A percentile compares a stretch with the other conserved stretches of the same genome.
These are phyloP conservation scores for Dascillus cervinus DNA, from an alignment of 2,888 invertebrate species.

Conservation along the genomic window DNA sequence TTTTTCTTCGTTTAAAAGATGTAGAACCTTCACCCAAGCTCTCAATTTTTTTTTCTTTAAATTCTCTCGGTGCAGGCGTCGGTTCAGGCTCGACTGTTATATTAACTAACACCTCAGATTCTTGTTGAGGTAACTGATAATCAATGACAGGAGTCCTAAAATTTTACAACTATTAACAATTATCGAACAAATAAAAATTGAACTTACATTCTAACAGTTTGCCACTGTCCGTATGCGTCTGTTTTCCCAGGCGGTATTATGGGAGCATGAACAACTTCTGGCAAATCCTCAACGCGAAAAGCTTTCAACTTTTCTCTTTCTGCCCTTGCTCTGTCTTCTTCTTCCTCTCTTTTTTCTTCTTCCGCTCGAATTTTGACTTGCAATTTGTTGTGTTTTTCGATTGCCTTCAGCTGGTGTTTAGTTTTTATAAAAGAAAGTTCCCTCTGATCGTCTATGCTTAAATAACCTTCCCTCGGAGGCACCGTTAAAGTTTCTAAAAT, in stretches of 20 bases:
- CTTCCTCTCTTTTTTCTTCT: constrained; percentile 40
- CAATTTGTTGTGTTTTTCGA: constrained; percentile 28
- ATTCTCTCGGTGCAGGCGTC: constrained; percentile 46
- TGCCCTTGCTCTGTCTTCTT: constrained; percentile 46
- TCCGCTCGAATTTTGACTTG: constrained; percentile 19
- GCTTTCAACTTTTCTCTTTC: constrained; percentile 44
- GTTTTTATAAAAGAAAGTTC: constrained; percentile 45
- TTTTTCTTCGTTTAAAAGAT: constrained; percentile 64
- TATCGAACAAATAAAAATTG: no score
- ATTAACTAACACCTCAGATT: constrained; percentile 29
- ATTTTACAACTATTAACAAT: not conserved
- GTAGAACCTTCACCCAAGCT: constrained; percentile 42
- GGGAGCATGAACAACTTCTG: constrained; percentile 40
- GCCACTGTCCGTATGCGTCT: constrained; percentile 73
- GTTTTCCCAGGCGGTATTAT: constrained; percentile 54
- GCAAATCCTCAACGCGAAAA: constrained; percentile 31
- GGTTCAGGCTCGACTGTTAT: constrained; percentile 42
- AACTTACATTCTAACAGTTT: constrained; percentile 54
- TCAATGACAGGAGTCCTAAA: constrained; percentile 46
- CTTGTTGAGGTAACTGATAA: constrained; percentile 60
- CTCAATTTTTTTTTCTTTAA: constrained; percentile 55
- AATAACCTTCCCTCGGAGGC: constrained; percentile 62
- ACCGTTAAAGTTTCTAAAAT: constrained; percentile 67
- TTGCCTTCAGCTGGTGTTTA: constrained; percentile 39
- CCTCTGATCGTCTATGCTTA: constrained; percentile 58